Conservation (phyloP, 2,113 vertebrate species). For the Echinops telfairi region DNA sequence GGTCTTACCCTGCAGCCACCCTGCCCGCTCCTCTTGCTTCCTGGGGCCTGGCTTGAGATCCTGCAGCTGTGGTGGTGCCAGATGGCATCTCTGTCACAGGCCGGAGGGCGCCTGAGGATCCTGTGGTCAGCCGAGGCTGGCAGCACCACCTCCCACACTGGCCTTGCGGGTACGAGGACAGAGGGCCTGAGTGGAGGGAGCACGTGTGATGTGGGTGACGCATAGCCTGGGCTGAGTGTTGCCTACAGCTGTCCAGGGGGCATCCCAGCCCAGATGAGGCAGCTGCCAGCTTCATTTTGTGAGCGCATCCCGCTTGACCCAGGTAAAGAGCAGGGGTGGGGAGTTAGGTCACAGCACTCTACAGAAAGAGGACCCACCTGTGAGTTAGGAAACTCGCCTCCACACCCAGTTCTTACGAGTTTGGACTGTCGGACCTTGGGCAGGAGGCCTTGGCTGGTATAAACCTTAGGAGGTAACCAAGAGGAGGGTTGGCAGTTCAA, state of each 20-base stretch:
- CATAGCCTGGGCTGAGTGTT: not conserved
- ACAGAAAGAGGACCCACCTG: not conserved
- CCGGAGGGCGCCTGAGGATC: conserved; percentile 65
- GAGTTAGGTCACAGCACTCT: rapidly evolving
- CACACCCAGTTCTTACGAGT: not conserved
- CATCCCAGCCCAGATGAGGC: conserved; percentile 15
- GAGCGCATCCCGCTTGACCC: not conserved
- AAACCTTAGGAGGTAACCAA: not conserved
- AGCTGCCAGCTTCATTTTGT: conserved; percentile 58
- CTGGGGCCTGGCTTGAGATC: not conserved
- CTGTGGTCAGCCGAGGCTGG: conserved; percentile 33
- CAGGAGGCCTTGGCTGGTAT: not conserved
- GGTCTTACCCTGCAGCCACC: not conserved
- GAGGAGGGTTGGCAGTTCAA: not conserved
- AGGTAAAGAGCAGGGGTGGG: not conserved
- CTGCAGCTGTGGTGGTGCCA: conserved; percentile 61
- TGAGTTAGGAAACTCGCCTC: not conserved
- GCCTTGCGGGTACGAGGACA: not conserved
- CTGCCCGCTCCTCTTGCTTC: not conserved
- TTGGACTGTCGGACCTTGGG: not conserved
- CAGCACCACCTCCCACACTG: not conserved
- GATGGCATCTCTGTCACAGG: conserved; percentile 55
- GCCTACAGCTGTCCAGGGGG: conserved; percentile 66
- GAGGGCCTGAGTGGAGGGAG: conserved; percentile 65
- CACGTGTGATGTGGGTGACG: conserved; percentile 36